Evolutionary conservation across 2,113 vertebrate species (phyloP).

Genomic region (Trematocara stigmaticum): DNA sequence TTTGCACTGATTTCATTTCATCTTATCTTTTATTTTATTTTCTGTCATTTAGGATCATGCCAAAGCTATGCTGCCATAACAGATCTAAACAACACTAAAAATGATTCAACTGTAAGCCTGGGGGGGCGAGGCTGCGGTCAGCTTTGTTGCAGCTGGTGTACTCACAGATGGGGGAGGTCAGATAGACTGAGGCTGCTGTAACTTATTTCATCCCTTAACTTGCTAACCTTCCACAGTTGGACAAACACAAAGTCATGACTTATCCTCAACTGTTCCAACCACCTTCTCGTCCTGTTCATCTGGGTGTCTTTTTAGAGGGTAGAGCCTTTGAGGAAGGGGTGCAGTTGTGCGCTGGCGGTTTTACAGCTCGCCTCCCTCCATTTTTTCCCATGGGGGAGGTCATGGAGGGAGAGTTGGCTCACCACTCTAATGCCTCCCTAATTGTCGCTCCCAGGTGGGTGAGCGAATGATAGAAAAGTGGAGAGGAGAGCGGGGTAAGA

Average conservation of each 20-base stretch:
- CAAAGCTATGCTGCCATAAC: background rate
- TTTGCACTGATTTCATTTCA: too few relatives aligned
- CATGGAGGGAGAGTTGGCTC: constrained; percentile 30
- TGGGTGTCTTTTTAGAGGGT: background rate
- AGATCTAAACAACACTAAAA: background rate
- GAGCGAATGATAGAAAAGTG: constrained; percentile 23
- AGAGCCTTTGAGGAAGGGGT: constrained; percentile 3
- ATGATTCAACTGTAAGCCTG: background rate
- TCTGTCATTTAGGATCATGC: background rate
- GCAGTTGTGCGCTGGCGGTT: background rate
- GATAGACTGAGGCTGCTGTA: background rate
- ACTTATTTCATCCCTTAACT: constrained; percentile 4
- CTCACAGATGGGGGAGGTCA: background rate
- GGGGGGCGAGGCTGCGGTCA: background rate
- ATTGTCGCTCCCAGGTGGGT: constrained; percentile 60
- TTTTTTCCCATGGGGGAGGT: constrained; percentile 36
- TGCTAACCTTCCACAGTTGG: background rate
- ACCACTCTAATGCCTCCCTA: constrained; percentile 52
- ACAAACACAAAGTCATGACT: background rate
- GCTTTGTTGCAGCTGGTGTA: background rate
- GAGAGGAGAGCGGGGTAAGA: background rate
- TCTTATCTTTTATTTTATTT: too few relatives aligned
- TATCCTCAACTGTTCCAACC: background rate
- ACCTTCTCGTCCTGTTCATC: background rate
- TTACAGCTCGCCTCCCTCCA: background rate